phyloP scores from a whole-genome alignment of 2,113 vertebrate genomes.

The Kryptolebias marmoratus region DNA sequence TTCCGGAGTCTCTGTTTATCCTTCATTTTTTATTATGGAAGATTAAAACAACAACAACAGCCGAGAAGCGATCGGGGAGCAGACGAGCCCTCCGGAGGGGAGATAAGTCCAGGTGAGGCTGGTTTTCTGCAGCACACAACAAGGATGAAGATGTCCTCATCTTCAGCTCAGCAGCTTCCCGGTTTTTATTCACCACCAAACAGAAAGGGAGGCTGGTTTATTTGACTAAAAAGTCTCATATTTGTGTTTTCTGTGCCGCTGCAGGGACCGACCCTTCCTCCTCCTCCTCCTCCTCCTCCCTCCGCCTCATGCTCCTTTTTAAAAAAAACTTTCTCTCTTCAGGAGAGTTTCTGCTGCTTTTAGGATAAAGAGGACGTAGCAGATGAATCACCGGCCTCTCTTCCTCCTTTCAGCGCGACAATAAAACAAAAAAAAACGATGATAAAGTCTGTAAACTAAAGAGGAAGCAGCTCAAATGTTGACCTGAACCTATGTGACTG shows the following conservation, averaged over 20 bases:
- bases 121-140: neutral
- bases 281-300: slow-evolving; percentile 20
- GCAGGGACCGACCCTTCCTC: slow-evolving; percentile 3
- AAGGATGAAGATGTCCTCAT: neutral
- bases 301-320: slow-evolving; percentile 37
- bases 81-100: neutral
- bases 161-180: neutral
- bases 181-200: neutral
- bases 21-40: too few species aligned
- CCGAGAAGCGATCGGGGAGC: neutral
- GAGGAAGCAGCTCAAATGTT: slow-evolving; percentile 1
- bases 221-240: neutral
- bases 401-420: neutral
- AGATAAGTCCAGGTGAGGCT: slow-evolving; percentile 43
- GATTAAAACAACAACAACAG: too few species aligned
- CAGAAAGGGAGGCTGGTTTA: neutral
- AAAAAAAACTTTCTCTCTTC: slow-evolving; percentile 42
- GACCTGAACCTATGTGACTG: neutral
- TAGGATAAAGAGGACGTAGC: slow-evolving; percentile 15
- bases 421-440: neutral
- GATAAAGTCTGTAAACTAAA: neutral
- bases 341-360: neutral
- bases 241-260: slow-evolving; percentile 10
- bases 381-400: neutral
- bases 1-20: neutral